phyloP scores from a whole-genome alignment of 2,797 vertebrate genomes.

The Peromyscus eremicus region DNA sequence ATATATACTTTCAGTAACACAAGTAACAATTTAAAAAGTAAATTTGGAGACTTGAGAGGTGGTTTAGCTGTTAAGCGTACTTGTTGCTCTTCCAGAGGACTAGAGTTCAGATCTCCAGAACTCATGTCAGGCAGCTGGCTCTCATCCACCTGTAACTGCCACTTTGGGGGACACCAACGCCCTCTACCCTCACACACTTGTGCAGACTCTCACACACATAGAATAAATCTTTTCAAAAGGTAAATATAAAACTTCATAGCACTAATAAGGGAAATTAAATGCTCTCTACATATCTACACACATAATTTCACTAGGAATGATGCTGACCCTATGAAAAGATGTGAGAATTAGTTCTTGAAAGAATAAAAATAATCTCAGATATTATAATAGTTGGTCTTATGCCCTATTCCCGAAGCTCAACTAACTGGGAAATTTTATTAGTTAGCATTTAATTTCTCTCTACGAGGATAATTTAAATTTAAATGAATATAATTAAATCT shows the following conservation, averaged over 20 bases:
- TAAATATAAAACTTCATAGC: not conserved
- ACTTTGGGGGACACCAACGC: not conserved
- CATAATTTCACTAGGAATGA: not conserved
- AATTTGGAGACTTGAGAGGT: not conserved
- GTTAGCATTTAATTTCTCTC: slow-evolving; percentile 20
- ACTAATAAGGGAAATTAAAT: slow-evolving; percentile 32
- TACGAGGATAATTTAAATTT: slow-evolving; percentile 5
- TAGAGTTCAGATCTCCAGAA: not conserved
- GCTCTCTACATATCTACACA: not conserved
- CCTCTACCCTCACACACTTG: not conserved
- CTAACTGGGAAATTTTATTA: slow-evolving; percentile 14
- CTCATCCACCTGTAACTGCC: not conserved
- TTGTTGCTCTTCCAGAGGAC: not conserved
- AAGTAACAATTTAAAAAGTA: slow-evolving; percentile 28
- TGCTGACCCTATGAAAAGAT: not conserved
- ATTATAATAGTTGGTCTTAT: not conserved
- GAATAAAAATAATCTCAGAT: not conserved
- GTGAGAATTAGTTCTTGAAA: not conserved
- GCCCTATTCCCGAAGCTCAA: not conserved
- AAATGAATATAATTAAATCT: slow-evolving; percentile 38
- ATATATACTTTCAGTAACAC: not conserved
- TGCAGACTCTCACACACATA: not conserved
- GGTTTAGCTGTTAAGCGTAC: not conserved
- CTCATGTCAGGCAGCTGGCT: not conserved
- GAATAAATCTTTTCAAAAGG: not conserved